Base-by-base conservation (phyloP, 2,113 vertebrate genomes). In the Porphyrio hochstetteri region DNA sequence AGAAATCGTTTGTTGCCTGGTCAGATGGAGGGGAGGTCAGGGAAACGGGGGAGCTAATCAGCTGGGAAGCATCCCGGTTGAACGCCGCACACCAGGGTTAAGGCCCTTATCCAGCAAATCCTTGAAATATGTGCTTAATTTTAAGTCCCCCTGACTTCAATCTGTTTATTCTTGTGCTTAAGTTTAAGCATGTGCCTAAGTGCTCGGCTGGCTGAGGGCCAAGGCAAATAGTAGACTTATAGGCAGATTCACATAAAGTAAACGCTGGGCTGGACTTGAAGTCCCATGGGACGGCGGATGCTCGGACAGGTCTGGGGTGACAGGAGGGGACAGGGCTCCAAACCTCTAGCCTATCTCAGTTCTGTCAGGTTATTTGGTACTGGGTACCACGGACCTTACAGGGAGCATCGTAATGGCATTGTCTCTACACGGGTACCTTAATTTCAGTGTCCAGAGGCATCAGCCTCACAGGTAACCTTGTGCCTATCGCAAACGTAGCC, bases 131-230 rank as follows among this genome's bases (percentile, higher is more conserved):
- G 82, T 68, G 90, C 95, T 97, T 97, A 94, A 93, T 92, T 92
- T 93, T 96, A 96, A 97, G 95, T 83, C 92, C 68, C 46, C 53
- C 83, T 59, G 80, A 56, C 93, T 97, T 95, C 95, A 95, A 65
- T 90, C 93, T 96, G 93, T 96, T 97, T 96, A 94, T 92, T 92
- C 82, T 88, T 93, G 90, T 90, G 93, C 95, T 96, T 97, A 96
- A 93, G 60, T 95, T 92, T 94, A 94, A 97, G 93, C 94, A 94
- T 81, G 94, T 94, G 90, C 94, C 92, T 96, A 89, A 96, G 93
- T 97, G 92, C 88, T 96, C 3, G 7, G 36, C 90, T 97, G 96
- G 96, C 90, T 21, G 24, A 19, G 8, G 56, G 93, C 96, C 96
- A 97, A 94, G 56, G 64, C 82, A 88, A 91, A 92, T 36, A 82